phyloP scores from a whole-genome alignment of 2,797 vertebrate genomes.

The Mareca penelope region DNA sequence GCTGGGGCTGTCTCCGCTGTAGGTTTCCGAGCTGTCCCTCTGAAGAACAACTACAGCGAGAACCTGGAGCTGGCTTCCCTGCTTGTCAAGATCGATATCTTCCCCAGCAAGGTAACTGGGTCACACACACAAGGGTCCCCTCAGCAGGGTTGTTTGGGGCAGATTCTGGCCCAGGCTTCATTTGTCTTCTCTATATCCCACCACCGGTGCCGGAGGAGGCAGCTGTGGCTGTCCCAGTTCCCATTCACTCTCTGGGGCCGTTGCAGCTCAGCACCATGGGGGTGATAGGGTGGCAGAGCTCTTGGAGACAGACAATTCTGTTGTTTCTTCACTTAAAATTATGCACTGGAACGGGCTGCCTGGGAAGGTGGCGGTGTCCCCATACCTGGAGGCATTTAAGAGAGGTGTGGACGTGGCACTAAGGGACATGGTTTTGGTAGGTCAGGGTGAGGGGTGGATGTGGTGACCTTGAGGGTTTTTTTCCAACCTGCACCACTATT shows the following conservation, averaged over 20 bases:
- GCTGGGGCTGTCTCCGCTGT: neutral
- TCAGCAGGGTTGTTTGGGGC: neutral
- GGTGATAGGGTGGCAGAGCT: neutral
- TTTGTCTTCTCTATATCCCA: neutral
- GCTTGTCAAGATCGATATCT: conserved; percentile 89
- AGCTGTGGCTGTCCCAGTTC: neutral
- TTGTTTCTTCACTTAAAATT: neutral
- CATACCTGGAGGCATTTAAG: neutral
- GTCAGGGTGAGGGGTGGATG: neutral
- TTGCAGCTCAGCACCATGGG: neutral
- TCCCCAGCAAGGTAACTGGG: conserved; percentile 84
- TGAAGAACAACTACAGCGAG: conserved; percentile 98
- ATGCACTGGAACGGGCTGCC: neutral
- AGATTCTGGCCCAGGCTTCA: neutral
- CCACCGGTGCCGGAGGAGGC: neutral
- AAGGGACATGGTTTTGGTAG: neutral
- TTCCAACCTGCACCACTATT: neutral
- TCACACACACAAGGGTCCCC: too few relatives aligned
- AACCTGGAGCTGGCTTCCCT: conserved; percentile 95
- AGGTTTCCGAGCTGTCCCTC: conserved; percentile 95
- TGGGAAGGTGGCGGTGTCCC: neutral
- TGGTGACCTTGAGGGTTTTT: neutral
- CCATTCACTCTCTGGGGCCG: neutral
- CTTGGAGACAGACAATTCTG: neutral
- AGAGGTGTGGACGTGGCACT: neutral